Percentiles rank a stretch among this genome's conserved stretches.
phyloP scores from a whole-genome alignment of 2,113 vertebrate species.

The Opisthocomus hoazin region DNA sequence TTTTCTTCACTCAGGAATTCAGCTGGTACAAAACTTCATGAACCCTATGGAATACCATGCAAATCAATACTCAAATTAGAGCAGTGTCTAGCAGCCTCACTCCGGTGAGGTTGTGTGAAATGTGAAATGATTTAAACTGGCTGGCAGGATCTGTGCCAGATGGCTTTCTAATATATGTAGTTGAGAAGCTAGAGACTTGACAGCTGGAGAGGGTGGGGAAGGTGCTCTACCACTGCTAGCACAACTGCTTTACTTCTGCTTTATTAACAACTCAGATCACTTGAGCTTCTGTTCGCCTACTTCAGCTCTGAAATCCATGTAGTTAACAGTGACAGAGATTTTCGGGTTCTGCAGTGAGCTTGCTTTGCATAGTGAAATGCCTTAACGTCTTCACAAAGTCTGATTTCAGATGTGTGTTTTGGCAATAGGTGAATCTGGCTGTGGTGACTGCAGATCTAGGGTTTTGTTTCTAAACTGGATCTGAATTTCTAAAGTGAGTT shows the following conservation, averaged over 20 bases:
- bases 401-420: not conserved
- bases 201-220: not conserved
- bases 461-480: not conserved
- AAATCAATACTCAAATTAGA: not conserved
- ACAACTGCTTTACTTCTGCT: slow-evolving; percentile 1
- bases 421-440: not conserved
- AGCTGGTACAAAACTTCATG: not conserved
- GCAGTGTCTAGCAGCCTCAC: not conserved
- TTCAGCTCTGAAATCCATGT: not conserved
- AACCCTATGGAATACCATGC: not conserved
- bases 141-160: not conserved
- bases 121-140: not conserved
- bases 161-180: not conserved
- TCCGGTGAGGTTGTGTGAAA: not conserved
- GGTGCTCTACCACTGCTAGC: not conserved
- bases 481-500: not conserved
- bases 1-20: not conserved
- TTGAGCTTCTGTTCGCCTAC: not conserved
- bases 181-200: not conserved
- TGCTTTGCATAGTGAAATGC: not conserved
- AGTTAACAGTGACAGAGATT: not conserved
- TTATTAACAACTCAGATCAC: not conserved
- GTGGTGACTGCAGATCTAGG: not conserved
- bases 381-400: not conserved
- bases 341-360: not conserved